phyloP scores from a whole-genome alignment of 2,113 vertebrate species.

The Cryptomyrus ogoouensis region DNA sequence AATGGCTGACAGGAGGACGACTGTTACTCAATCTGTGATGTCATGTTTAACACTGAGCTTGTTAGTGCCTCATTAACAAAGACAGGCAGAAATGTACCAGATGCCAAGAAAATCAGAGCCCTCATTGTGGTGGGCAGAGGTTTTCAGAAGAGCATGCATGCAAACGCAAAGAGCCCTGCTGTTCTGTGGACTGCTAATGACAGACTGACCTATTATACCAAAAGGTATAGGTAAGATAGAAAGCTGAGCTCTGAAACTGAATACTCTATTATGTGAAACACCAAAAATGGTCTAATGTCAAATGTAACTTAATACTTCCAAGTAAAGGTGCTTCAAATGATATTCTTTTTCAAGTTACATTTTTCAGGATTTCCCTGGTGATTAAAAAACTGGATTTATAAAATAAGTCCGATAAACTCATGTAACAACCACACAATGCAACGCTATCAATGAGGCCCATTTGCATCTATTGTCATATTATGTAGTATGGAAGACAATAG shows the following conservation, averaged over 20 bases:
- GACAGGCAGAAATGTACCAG: not conserved
- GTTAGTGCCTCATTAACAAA: not conserved
- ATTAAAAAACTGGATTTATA: not conserved
- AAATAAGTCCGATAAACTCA: not conserved
- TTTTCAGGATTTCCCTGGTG: not conserved
- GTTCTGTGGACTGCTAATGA: not conserved
- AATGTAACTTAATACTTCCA: not conserved
- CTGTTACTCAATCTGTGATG: not conserved
- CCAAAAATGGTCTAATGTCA: not conserved
- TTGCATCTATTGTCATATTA: not conserved
- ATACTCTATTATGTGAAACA: not conserved
- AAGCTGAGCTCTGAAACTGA: constrained; percentile 1
- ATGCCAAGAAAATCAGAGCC: not conserved
- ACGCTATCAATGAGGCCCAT: not conserved
- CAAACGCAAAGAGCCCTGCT: not conserved
- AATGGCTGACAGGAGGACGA: not conserved
- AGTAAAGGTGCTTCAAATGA: not conserved
- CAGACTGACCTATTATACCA: not conserved
- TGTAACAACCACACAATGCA: not conserved
- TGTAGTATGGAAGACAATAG: not conserved
- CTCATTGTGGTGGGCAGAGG: not conserved
- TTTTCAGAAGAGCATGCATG: not conserved
- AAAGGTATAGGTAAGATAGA: not conserved
- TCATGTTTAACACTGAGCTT: not conserved
- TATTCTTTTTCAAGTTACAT: not conserved